Percentiles rank a stretch among this genome's conserved stretches.
Conservation (phyloP, 1,140 invertebrate genomes). For the Physella acuta region DNA sequence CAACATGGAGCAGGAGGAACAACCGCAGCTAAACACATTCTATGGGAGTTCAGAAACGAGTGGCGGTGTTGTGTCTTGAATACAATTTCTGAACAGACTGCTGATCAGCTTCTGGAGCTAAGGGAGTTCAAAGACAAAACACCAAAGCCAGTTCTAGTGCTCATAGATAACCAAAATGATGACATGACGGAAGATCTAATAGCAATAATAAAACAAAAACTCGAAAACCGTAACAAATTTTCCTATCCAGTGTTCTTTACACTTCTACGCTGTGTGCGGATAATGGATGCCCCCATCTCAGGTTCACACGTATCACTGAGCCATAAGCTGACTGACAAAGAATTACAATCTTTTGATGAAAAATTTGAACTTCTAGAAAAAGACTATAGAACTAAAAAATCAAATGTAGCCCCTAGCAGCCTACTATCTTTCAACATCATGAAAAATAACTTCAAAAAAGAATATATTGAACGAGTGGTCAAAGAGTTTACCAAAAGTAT, state of each 20-base stretch:
- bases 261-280: constrained; percentile 1
- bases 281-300: constrained; percentile 1
- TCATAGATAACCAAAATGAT: constrained; percentile 37
- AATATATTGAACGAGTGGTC: constrained; percentile 32
- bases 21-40: constrained; percentile 32
- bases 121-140: constrained; percentile 26
- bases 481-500: constrained; percentile 28
- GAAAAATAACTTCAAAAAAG: constrained; percentile 35
- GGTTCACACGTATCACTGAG: constrained; percentile 19
- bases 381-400: constrained; percentile 24
- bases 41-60: constrained; percentile 33
- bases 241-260: constrained; percentile 7
- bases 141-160: constrained; percentile 29
- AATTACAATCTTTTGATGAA: constrained; percentile 33
- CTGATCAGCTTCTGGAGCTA: constrained; percentile 32
- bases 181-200: constrained; percentile 20
- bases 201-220: constrained; percentile 6
- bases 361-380: constrained; percentile 28
- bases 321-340: constrained; percentile 29
- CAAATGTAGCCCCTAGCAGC: constrained; percentile 30
- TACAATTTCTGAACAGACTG: constrained; percentile 31
- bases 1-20: constrained; percentile 38
- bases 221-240: not conserved
- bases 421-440: constrained; percentile 40
- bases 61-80: constrained; percentile 34